phyloP scores from a whole-genome alignment of 2,888 invertebrate genomes.

The Cotesia congregata region DNA sequence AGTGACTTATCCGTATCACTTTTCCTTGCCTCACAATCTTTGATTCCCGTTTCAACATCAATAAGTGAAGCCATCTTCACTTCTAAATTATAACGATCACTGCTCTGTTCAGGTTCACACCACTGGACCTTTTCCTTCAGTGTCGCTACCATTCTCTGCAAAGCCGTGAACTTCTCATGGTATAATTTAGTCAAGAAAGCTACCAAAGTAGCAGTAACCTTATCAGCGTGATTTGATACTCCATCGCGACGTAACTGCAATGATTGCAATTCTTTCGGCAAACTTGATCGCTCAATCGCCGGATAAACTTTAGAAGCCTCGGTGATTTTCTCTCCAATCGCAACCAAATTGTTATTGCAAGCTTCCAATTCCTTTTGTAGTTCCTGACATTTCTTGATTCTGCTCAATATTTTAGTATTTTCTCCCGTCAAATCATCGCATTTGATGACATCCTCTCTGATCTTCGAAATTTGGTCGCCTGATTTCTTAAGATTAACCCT shows the following conservation, averaged over 20 bases:
- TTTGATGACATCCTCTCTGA: slow-evolving; percentile 87
- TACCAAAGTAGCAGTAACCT: slow-evolving; percentile 80
- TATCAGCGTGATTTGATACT: slow-evolving; percentile 83
- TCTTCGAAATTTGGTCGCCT: slow-evolving; percentile 79
- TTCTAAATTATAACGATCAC: slow-evolving; percentile 93
- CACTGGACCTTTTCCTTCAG: slow-evolving; percentile 91
- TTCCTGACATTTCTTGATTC: slow-evolving; percentile 82
- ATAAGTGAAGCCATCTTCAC: slow-evolving; percentile 86
- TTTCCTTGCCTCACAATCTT: slow-evolving; percentile 79
- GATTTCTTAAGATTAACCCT: slow-evolving; percentile 80
- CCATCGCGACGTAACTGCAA: slow-evolving; percentile 88
- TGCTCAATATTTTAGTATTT: slow-evolving; percentile 84
- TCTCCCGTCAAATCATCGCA: slow-evolving; percentile 93
- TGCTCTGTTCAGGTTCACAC: slow-evolving; percentile 90
- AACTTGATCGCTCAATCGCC: slow-evolving; percentile 81
- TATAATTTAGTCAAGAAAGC: slow-evolving; percentile 90
- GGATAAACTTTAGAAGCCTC: slow-evolving; percentile 83
- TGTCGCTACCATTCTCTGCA: slow-evolving; percentile 84
- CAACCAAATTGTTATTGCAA: slow-evolving; percentile 78
- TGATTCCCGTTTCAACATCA: slow-evolving; percentile 82
- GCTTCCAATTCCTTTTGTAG: slow-evolving; percentile 81
- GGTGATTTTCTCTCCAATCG: slow-evolving; percentile 78
- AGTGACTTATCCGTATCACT: slow-evolving; percentile 80
- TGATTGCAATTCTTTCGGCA: slow-evolving; percentile 86
- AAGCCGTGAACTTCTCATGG: slow-evolving; percentile 85